Evolutionary conservation across 2,113 vertebrate species (phyloP).

Genomic region (Procavia capensis): DNA sequence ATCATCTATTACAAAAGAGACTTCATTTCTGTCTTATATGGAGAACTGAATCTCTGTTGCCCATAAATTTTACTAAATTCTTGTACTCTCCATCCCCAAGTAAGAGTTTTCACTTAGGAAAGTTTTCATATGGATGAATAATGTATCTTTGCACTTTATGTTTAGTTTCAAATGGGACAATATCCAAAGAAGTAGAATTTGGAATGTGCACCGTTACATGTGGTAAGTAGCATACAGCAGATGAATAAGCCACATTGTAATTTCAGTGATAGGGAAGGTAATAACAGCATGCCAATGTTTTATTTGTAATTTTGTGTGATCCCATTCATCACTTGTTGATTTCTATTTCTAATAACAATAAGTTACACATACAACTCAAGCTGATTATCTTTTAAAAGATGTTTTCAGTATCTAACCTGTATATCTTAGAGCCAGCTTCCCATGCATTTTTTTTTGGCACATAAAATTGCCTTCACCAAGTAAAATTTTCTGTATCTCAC

Average conservation of each 20-base stretch:
- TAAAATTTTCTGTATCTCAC: conserved; percentile 86
- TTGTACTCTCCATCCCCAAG: not conserved
- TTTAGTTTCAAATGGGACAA: conserved; percentile 75
- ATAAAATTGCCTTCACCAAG: conserved; percentile 82
- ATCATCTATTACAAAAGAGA: not conserved
- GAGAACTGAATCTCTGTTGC: conserved; percentile 30
- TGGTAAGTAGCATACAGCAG: conserved; percentile 81
- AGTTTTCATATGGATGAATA: conserved; percentile 60
- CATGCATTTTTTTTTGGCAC: conserved; percentile 79
- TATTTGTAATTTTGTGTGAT: conserved; percentile 76
- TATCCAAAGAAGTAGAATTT: conserved; percentile 80
- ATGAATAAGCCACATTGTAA: conserved; percentile 73
- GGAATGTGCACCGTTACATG: conserved; percentile 84
- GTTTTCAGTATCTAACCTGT: conserved; percentile 83
- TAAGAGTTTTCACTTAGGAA: conserved; percentile 28
- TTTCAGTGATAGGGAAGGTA: conserved; percentile 5
- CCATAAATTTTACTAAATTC: not conserved
- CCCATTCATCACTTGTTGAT: conserved; percentile 79
- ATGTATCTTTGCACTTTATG: conserved; percentile 70
- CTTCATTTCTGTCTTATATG: conserved; percentile 50
- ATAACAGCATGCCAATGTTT: conserved; percentile 77
- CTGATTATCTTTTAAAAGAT: conserved; percentile 83
- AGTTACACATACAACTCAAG: conserved; percentile 81
- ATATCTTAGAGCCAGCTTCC: conserved; percentile 79
- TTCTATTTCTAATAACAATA: conserved; percentile 82